Base-by-base conservation (phyloP, 2,888 invertebrate species). In the Kuschelorhynchus macadamiae region DNA sequence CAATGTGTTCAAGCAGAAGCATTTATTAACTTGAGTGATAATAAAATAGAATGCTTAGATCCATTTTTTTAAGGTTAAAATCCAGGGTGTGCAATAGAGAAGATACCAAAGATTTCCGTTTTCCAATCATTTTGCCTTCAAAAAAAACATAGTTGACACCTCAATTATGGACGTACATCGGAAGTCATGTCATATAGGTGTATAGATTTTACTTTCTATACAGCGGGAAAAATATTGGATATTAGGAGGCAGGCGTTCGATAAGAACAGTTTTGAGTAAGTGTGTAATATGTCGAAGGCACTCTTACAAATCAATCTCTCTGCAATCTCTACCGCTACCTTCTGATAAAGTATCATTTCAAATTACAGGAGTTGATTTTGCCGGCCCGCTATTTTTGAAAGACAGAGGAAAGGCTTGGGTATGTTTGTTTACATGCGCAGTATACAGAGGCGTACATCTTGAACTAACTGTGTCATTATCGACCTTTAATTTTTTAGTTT, bases 21-120 rank as follows among this genome's bases (percentile, higher is more conserved):
- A 49, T 17, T 60, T 47, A 33, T 25, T 11, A 16, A 16, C 2
- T 21, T 21, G 36, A 9, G 4, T 25, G 18, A 63, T 39, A 0
- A 41, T 1, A 14, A 41, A 33, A 12, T 66, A 17, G n/a, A 30
- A 16, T 17, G 55, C 36, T 32, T 69, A 9, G 61, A 21, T 12
- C 59, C 67, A 3, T 46, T 61, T 20, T 21, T 18, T 2, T 71
- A 20, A 49, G 70, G 7, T 25, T 25, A 7, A 25, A 25, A 5
- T 5, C 25, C 25, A 3, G 25, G 25, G 25, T 25, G 25, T 25
- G 4, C 25, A 25, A 25, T 7, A 25, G 25, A 25, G 25, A 3
- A 7, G 25, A 25, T 25, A 25, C 25, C 3, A 7, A 25, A 5
- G 25, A 25, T 25, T 25, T 5, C 25, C 25, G 25, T 25, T 25